Percentiles rank a stretch among this genome's conserved stretches.
phyloP scores from a whole-genome alignment of 53 echinoderm and acorn worm genomes.

The Holothuria leucospilota region DNA sequence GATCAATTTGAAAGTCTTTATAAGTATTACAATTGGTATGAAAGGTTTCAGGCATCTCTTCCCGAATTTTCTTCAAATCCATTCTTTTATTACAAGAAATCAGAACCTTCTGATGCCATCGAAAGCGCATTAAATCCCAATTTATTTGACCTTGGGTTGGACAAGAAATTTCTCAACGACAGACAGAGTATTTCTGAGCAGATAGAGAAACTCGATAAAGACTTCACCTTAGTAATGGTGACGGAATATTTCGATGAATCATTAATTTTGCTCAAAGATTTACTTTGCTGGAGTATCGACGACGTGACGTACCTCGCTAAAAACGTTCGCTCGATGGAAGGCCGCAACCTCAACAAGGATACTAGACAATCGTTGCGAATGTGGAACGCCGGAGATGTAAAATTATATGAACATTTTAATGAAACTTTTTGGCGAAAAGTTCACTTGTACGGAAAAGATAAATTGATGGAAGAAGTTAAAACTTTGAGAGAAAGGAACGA shows the following conservation, averaged over 20 bases:
- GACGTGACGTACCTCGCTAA: conserved; percentile 44
- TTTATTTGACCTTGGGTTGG: conserved; percentile 34
- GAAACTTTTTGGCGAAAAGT: conserved; percentile 60
- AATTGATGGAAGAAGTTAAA: conserved; percentile 25
- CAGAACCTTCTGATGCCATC: conserved; percentile 4
- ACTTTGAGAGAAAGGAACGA: background rate
- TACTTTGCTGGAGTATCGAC: conserved; percentile 58
- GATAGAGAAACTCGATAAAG: conserved; percentile 26
- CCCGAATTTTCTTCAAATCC: conserved; percentile 11
- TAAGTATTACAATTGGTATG: conserved; percentile 47
- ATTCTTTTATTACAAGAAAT: conserved; percentile 28
- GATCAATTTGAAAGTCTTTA: conserved; percentile 44
- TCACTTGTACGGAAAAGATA: conserved; percentile 34
- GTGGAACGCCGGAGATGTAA: conserved; percentile 61
- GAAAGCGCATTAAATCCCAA: conserved; percentile 43
- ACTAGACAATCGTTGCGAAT: background rate
- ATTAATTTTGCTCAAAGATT: conserved; percentile 55
- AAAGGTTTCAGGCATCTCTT: background rate
- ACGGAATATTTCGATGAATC: conserved; percentile 70
- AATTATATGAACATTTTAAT: conserved; percentile 62
- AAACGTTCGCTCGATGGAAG: conserved; percentile 38
- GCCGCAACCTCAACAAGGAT: conserved; percentile 5
- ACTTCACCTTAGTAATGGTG: conserved; percentile 53
- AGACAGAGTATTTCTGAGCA: conserved; percentile 4
- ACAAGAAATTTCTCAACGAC: conserved; percentile 36